phyloP scores from a whole-genome alignment of 2,797 vertebrate species.

The Anisognathus igniventris region DNA sequence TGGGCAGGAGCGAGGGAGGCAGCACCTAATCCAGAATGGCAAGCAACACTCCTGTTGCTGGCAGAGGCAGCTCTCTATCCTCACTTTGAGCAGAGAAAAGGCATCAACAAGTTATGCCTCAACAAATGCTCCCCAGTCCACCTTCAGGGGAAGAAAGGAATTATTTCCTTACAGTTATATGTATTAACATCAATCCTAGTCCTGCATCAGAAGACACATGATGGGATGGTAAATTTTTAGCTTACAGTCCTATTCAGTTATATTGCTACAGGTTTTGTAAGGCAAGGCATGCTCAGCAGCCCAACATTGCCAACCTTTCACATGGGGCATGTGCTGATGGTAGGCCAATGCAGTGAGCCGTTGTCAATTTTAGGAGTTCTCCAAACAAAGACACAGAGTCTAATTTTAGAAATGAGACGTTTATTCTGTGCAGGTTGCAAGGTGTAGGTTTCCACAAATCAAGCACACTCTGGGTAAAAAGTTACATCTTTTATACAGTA shows the following conservation, averaged over 20 bases:
- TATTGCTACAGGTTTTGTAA: not conserved
- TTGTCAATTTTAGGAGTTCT: not conserved
- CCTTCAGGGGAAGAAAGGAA: not conserved
- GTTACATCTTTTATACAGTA: not conserved
- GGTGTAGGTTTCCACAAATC: not conserved
- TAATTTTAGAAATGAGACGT: not conserved
- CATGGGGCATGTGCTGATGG: rapidly evolving
- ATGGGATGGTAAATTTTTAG: not conserved
- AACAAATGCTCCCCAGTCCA: not conserved
- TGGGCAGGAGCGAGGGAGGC: rapidly evolving
- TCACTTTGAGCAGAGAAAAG: not conserved
- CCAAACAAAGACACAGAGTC: not conserved
- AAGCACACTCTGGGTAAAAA: not conserved
- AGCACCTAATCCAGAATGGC: not conserved
- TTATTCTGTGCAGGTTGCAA: not conserved
- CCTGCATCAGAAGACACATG: not conserved
- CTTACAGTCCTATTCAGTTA: not conserved
- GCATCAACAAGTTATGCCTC: not conserved
- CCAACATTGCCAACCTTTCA: not conserved
- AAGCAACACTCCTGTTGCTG: not conserved
- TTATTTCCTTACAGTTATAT: not conserved
- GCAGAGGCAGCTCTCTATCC: not conserved
- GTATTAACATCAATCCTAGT: not conserved
- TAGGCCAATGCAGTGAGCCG: not conserved
- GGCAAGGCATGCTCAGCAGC: not conserved